phyloP scores from a whole-genome alignment of 2,113 vertebrate genomes.

The Toxotes chatareus region DNA sequence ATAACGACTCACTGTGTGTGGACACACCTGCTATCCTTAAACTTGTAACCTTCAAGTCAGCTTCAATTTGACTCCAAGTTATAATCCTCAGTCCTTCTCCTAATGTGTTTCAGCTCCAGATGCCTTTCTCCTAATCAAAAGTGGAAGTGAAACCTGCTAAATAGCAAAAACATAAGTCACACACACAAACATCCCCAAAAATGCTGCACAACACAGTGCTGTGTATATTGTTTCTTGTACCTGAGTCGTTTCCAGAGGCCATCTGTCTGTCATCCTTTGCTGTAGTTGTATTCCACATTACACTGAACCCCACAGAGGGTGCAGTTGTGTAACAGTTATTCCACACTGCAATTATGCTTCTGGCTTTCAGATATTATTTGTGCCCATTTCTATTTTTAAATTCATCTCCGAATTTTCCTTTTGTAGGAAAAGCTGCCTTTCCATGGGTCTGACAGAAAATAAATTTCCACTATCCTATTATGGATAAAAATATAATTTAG shows the following conservation, averaged over 20 bases:
- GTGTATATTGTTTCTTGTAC: constrained; percentile 53
- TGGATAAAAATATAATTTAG: constrained; percentile 58
- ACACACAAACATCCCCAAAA: not conserved
- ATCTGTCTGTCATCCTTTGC: constrained; percentile 52
- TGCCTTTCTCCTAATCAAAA: constrained; percentile 12
- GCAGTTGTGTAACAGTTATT: constrained; percentile 77
- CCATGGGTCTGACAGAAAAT: constrained; percentile 62
- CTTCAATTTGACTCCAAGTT: constrained; percentile 18
- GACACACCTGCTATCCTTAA: constrained; percentile 49
- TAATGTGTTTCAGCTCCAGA: not conserved
- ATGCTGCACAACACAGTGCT: not conserved
- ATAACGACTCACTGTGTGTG: constrained; percentile 15
- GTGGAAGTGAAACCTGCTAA: not conserved
- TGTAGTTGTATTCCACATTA: constrained; percentile 73
- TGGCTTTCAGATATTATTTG: constrained; percentile 71
- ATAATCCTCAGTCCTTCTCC: not conserved
- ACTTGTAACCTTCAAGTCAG: constrained; percentile 19
- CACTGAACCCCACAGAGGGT: constrained; percentile 62
- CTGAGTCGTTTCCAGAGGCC: constrained; percentile 62
- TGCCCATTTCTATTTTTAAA: constrained; percentile 74
- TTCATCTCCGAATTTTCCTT: constrained; percentile 63
- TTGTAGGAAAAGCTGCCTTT: constrained; percentile 69
- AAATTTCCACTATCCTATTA: constrained; percentile 68
- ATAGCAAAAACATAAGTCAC: constrained; percentile 3
- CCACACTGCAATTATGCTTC: constrained; percentile 73